Conservation (phyloP, 2,113 vertebrate genomes). For the Poecile atricapillus region DNA sequence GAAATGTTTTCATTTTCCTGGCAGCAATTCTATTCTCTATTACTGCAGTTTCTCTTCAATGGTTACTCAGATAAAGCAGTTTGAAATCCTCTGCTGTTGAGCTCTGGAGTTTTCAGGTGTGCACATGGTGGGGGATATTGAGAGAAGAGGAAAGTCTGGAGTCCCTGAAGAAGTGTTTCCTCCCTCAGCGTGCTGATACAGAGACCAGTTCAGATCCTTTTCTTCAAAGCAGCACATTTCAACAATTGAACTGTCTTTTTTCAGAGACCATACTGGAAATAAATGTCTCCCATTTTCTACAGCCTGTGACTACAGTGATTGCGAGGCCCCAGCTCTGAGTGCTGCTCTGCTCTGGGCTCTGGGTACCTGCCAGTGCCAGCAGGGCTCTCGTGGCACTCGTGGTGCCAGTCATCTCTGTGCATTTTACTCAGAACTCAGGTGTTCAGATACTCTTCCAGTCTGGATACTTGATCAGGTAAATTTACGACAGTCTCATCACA, state of each 20-base stretch:
- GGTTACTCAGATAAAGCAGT: not conserved
- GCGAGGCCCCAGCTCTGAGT: not conserved
- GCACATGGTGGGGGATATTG: not conserved
- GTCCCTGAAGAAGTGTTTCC: not conserved
- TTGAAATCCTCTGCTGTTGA: not conserved
- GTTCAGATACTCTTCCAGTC: not conserved
- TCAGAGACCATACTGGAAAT: not conserved
- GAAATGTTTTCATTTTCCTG: conserved; percentile 25
- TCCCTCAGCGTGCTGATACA: not conserved
- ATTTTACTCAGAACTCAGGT: not conserved
- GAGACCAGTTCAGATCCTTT: not conserved
- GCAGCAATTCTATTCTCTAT: not conserved
- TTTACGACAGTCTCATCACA: not conserved
- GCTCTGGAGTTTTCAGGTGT: not conserved
- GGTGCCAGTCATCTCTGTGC: not conserved
- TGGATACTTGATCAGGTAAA: not conserved
- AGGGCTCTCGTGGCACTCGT: not conserved
- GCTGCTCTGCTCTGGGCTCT: not conserved
- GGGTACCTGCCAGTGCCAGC: not conserved
- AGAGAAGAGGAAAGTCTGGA: not conserved
- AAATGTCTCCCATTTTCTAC: not conserved
- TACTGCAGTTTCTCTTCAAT: conserved; percentile 1
- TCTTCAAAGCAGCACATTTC: not conserved
- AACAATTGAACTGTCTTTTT: not conserved
- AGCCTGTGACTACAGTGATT: not conserved